A percentile compares a stretch with the other conserved stretches of the same genome.
Evolutionary conservation across 2,888 invertebrate species (phyloP).

Genomic region (Drosophila nr. fundita): DNA sequence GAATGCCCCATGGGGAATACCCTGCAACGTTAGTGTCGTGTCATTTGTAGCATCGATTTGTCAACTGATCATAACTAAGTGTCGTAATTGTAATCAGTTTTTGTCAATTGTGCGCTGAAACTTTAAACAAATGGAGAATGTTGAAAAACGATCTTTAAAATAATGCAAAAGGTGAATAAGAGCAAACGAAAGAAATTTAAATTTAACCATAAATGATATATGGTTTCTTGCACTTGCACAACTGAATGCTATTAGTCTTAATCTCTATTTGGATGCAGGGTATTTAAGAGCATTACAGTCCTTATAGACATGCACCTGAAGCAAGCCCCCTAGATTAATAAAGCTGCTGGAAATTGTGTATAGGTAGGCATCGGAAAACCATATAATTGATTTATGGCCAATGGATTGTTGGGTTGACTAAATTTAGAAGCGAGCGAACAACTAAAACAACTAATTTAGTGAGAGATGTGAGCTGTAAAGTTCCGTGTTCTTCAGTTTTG

Average conservation of each 20-base stretch:
- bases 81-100: not conserved
- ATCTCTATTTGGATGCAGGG: conserved; percentile 7
- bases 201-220: not conserved
- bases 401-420: conserved; percentile 73
- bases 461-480: conserved; percentile 52
- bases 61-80: not conserved
- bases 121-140: not conserved
- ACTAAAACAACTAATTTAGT: conserved; percentile 77
- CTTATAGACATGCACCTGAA: conserved; percentile 49
- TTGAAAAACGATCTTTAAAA: not conserved
- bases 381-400: conserved; percentile 82
- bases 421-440: conserved; percentile 64
- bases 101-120: not conserved
- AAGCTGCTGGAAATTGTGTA: conserved; percentile 31
- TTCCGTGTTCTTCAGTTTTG: conserved; percentile 82
- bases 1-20: conserved; percentile 4
- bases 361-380: conserved; percentile 52
- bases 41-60: not conserved
- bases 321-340: conserved; percentile 16
- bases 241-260: not conserved
- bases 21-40: not conserved
- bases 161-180: not conserved
- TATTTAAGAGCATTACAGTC: conserved; percentile 11
- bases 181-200: not conserved
- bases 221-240: not conserved